phyloP scores from a whole-genome alignment of 1,140 invertebrate genomes.

The Drosophila busckii region DNA sequence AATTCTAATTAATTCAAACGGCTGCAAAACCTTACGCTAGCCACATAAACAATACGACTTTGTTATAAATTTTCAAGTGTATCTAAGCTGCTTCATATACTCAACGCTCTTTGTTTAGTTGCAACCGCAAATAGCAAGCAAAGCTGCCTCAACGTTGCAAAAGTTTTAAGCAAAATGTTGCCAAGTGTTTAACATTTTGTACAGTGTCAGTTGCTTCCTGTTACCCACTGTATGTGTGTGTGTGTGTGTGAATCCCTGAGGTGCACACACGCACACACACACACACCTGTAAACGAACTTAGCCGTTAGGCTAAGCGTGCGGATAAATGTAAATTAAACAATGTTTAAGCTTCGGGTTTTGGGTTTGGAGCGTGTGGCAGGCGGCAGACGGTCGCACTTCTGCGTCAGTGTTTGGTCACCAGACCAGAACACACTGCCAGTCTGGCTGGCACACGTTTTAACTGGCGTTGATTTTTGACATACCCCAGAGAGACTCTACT shows the following conservation, averaged over 20 bases:
- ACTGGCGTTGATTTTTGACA: conserved; percentile 53
- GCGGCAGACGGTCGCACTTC: no score
- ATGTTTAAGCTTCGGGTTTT: conserved; percentile 36
- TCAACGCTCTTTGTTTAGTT: conserved; percentile 62
- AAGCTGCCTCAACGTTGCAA: conserved; percentile 15
- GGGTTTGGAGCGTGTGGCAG: conserved; percentile 5
- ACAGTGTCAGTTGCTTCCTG: conserved; percentile 76
- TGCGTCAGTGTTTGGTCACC: no score
- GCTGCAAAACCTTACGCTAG: no score
- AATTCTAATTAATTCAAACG: no score
- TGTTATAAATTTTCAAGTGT: no score
- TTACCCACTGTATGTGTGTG: conserved; percentile 27
- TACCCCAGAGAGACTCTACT: no score
- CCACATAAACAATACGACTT: no score
- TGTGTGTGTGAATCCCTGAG: conserved; percentile 51
- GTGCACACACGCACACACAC: conserved; percentile 23
- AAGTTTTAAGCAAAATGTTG: conserved; percentile 75
- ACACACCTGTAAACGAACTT: conserved; percentile 59
- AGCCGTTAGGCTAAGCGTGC: conserved; percentile 60
- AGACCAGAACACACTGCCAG: conserved; percentile 3
- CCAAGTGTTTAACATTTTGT: conserved; percentile 79
- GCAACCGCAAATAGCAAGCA: conserved; percentile 69
- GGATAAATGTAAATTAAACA: conserved; percentile 78
- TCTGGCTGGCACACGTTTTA: conserved; percentile 31
- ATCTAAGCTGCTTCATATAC: no score